Conservation (phyloP, 2,113 vertebrate species). For the Gopherus evgoodei region DNA sequence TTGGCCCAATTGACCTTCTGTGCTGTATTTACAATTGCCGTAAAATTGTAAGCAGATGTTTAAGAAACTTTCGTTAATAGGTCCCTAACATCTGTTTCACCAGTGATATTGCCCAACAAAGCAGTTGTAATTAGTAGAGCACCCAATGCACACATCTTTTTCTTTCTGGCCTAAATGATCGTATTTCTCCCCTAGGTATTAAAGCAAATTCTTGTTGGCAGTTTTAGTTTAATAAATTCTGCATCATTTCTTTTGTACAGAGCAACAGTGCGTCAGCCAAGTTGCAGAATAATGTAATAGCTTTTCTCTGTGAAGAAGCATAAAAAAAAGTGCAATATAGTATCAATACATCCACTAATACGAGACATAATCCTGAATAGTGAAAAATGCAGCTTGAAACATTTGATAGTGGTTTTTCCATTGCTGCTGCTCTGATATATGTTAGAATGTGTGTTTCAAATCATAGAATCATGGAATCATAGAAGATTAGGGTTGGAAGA, state of each 20-base stretch:
- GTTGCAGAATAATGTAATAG: neutral
- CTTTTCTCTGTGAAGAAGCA: neutral
- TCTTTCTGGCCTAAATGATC: constrained; percentile 69
- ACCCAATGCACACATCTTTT: constrained; percentile 72
- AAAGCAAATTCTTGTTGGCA: constrained; percentile 65
- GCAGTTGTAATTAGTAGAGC: constrained; percentile 80
- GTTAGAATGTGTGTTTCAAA: constrained; percentile 48
- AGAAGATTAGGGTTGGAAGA: too few relatives aligned
- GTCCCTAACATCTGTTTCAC: constrained; percentile 87
- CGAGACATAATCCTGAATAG: neutral
- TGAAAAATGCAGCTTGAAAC: neutral
- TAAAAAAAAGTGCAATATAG: neutral
- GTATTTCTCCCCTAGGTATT: constrained; percentile 71
- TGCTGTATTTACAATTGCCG: constrained; percentile 93
- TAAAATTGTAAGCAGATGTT: constrained; percentile 98
- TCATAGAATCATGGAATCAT: neutral
- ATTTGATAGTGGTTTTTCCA: neutral
- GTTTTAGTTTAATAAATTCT: constrained; percentile 73
- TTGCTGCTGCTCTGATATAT: constrained; percentile 9
- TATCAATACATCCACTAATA: neutral
- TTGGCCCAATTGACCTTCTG: constrained; percentile 95
- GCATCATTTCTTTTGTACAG: constrained; percentile 59
- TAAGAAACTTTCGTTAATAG: constrained; percentile 83
- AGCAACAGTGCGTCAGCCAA: constrained; percentile 11
- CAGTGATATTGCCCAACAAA: constrained; percentile 79